A percentile compares a stretch with the other conserved stretches of the same genome.
Conservation (phyloP, 2,113 vertebrate species). For the Vireo altiloquus region DNA sequence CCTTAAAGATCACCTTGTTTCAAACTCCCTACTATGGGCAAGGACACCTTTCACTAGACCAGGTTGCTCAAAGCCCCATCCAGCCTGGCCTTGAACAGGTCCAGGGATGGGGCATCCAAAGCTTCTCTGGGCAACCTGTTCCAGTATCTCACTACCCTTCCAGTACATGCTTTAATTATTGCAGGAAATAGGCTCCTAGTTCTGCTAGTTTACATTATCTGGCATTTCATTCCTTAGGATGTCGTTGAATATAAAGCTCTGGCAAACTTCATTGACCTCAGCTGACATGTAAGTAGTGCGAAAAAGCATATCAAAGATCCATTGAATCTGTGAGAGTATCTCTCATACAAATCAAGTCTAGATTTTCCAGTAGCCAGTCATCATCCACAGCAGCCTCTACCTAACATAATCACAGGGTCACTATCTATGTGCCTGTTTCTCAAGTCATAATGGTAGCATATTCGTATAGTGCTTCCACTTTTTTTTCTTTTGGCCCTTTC, state of each 20-base stretch:
- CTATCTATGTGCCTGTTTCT: neutral
- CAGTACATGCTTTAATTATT: neutral
- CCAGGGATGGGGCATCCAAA: neutral
- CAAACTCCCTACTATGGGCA: neutral
- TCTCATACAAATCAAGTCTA: neutral
- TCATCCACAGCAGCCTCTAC: neutral
- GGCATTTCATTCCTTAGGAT: neutral
- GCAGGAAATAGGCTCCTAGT: neutral
- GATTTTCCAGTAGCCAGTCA: neutral
- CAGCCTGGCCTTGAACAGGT: neutral
- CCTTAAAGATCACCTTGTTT: neutral
- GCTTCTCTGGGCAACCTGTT: neutral
- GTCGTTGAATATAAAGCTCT: neutral
- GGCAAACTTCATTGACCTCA: neutral
- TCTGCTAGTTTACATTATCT: neutral
- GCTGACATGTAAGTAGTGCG: neutral
- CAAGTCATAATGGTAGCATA: neutral
- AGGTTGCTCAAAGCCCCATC: neutral
- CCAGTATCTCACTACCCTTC: neutral
- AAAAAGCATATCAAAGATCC: neutral
- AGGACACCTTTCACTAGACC: neutral
- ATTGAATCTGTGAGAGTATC: neutral
- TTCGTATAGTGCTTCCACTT: neutral
- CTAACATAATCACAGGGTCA: neutral
- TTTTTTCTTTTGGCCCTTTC: slow-evolving; percentile 28